Conservation (phyloP, 2,888 invertebrate genomes). For the Nemapogon koenigi region DNA sequence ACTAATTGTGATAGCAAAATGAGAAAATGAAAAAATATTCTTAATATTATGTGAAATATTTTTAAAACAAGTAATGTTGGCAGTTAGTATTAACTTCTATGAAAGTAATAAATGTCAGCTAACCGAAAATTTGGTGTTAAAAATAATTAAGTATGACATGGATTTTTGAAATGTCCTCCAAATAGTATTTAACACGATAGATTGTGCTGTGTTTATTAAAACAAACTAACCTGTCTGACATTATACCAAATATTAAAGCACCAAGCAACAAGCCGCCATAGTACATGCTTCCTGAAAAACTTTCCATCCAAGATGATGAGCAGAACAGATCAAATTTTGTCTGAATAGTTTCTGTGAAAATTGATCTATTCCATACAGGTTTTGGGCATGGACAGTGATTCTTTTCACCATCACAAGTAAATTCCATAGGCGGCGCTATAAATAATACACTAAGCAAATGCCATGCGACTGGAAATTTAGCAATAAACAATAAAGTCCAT, state of each 20-base stretch:
- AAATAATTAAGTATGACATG: no score
- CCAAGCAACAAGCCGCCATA: conserved; percentile 38
- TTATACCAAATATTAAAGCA: conserved; percentile 32
- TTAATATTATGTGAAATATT: no score
- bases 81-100: no score
- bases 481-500: conserved; percentile 29
- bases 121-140: no score
- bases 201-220: background rate
- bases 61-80: no score
- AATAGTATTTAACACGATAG: no score
- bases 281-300: conserved; percentile 35
- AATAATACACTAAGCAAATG: conserved; percentile 39
- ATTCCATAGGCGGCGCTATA: conserved; percentile 37
- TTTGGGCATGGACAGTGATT: conserved; percentile 33
- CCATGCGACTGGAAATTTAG: conserved; percentile 37
- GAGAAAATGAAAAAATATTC: no score
- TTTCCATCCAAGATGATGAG: conserved; percentile 31
- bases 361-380: conserved; percentile 31
- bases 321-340: conserved; percentile 35
- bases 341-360: conserved; percentile 37
- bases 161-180: no score
- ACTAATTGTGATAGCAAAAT: background rate
- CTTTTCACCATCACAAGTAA: conserved; percentile 22
- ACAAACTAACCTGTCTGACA: conserved; percentile 35
- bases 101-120: no score